Base-by-base conservation (phyloP, 2,888 invertebrate genomes). In the Autographa gamma region DNA sequence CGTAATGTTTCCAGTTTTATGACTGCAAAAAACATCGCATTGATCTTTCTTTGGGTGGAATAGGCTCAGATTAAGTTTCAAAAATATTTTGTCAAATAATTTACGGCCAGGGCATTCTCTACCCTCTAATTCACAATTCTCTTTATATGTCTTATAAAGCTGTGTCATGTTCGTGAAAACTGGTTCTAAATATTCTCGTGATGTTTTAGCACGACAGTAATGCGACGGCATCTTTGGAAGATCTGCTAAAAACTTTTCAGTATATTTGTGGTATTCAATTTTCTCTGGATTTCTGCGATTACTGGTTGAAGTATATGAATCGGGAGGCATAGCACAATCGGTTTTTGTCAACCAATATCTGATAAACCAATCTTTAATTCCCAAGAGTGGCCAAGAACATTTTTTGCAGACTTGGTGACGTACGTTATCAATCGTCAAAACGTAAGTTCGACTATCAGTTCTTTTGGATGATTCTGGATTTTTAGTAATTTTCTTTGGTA, bases 201-300 rank as follows among this genome's bases (percentile, higher is more conserved):
- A 75, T 60, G 76, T 75, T 48, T 58, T 72, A 34, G 66, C 58
- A 38, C 76, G 74, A 69, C 74, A 80, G 67, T 77, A 77, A 72
- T 81, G 79, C 32, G 77, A 83, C 56, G 80, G 82, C 80, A 82
- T 80, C 69, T 81, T 82, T 72, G 79, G 81, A 64, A 81, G 76
- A 73, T n/a, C 63, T 63, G 60, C 69, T 69, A 77, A 74, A 68
- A 76, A 80, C 68, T 78, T 72, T 72, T 75, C 71, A 70, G 77
- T 48, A 73, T 79, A 48, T 77, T 76, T 70, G 61, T 75, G 71
- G 32, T 72, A 77, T 73, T 74, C 74, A 76, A 65, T 77, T 79
- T 83, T 83, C 66, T 69, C 69, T 74, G 76, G 74, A 69, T 61
- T 60, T 64, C 61, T 74, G 48, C 63, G 66, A 74, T 76, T 71